phyloP scores from a whole-genome alignment of 2,888 invertebrate genomes.

The Eucriotettix oculatus region DNA sequence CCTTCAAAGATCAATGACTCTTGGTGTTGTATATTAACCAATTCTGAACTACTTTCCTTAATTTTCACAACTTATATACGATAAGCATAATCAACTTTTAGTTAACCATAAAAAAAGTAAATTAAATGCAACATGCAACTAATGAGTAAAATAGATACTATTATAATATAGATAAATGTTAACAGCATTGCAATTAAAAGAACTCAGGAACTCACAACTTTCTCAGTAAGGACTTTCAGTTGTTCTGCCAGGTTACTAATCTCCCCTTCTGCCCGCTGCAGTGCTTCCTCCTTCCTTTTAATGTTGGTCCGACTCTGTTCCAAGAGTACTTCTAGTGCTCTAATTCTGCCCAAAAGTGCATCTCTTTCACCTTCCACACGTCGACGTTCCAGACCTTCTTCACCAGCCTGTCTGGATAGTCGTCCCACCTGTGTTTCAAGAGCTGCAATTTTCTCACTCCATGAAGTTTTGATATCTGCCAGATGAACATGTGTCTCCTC shows the following conservation, averaged over 20 bases:
- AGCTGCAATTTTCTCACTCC: constrained; percentile 80
- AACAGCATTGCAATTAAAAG: no score
- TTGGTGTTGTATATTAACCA: no score
- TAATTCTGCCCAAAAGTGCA: constrained; percentile 43
- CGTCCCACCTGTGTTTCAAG: constrained; percentile 80
- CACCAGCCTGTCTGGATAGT: constrained; percentile 66
- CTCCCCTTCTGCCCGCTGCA: constrained; percentile 53
- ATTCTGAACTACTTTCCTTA: no score
- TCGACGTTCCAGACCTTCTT: constrained; percentile 64
- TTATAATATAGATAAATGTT: no score
- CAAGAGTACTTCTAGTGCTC: constrained; percentile 43
- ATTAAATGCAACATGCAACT: no score
- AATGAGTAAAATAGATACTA: no score
- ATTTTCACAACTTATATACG: no score
- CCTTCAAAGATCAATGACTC: no score
- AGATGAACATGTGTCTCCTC: constrained; percentile 76
- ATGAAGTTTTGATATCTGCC: constrained; percentile 76
- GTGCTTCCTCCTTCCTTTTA: constrained; percentile 51
- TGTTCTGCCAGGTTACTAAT: constrained; percentile 45
- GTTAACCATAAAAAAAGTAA: no score
- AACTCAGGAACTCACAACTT: constrained; percentile 25
- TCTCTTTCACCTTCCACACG: constrained; percentile 53
- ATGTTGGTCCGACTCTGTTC: constrained; percentile 48
- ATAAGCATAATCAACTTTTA: no score
- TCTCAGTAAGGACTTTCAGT: constrained; percentile 21